phyloP scores from a whole-genome alignment of 2,797 vertebrate species.

The Hybognathus amarus region DNA sequence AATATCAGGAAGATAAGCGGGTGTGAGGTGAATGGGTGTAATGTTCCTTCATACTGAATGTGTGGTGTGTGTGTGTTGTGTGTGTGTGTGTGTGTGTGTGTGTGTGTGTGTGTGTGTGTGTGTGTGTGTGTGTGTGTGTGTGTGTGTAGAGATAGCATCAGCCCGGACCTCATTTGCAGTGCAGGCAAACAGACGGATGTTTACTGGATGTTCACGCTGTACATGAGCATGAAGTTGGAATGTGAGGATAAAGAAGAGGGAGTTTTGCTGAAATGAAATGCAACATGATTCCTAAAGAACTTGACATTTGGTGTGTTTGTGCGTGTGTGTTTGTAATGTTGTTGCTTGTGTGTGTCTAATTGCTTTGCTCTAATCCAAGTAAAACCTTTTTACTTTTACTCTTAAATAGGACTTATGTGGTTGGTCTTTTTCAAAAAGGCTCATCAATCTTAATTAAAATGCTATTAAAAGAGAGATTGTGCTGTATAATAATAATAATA shows the following conservation, averaged over 20 bases:
- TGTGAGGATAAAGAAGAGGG: background rate
- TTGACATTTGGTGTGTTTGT: background rate
- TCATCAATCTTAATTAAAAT: background rate
- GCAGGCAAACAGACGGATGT: conserved; percentile 17
- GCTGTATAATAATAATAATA: background rate
- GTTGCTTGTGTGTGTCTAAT: background rate
- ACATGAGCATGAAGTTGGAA: background rate
- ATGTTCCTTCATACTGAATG: conserved; percentile 19
- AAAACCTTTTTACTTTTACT: background rate
- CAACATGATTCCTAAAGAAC: background rate
- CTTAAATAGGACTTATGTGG: background rate
- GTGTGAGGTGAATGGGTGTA: background rate
- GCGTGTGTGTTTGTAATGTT: too few species aligned
- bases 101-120: background rate
- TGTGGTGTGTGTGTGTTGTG: background rate
- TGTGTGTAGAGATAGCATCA: background rate
- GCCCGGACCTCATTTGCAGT: conserved; percentile 12
- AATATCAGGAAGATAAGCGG: background rate
- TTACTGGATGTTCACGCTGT: background rate
- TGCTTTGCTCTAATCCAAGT: background rate
- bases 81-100: background rate
- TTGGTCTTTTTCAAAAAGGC: background rate
- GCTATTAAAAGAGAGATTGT: background rate
- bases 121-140: background rate
- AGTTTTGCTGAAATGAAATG: background rate